phyloP scores from a whole-genome alignment of 2,113 vertebrate species.

The Antennarius striatus region DNA sequence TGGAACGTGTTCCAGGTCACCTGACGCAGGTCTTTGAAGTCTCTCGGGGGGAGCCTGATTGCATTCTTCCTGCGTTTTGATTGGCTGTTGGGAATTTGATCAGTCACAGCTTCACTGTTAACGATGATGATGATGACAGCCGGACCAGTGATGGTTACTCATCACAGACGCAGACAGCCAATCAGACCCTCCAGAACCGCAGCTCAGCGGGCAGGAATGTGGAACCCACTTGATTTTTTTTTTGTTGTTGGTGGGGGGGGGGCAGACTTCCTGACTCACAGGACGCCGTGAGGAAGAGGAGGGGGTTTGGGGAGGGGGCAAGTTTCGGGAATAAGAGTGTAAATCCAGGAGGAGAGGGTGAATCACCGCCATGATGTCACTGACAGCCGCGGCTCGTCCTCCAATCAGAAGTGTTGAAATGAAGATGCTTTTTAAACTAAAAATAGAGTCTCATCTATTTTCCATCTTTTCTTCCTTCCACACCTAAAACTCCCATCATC shows the following conservation, averaged over 20 bases:
- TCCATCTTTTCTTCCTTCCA: too few relatives aligned
- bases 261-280: slow-evolving; percentile 67
- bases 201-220: slow-evolving; percentile 72
- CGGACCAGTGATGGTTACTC: slow-evolving; percentile 17
- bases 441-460: too few relatives aligned
- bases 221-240: slow-evolving; percentile 46
- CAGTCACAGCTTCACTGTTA: neutral
- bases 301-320: neutral
- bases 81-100: slow-evolving; percentile 65
- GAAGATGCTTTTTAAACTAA: too few relatives aligned
- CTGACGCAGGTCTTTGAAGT: slow-evolving; percentile 17
- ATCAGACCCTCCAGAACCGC: slow-evolving; percentile 57
- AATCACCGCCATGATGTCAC: slow-evolving; percentile 45
- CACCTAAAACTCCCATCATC: neutral
- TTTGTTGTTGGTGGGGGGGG: slow-evolving; percentile 36
- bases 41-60: too few relatives aligned
- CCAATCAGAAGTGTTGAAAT: neutral
- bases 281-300: slow-evolving; percentile 55
- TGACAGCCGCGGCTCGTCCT: neutral
- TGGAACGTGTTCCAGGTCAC: slow-evolving; percentile 9
- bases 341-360: slow-evolving; percentile 43
- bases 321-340: slow-evolving; percentile 60
- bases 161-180: neutral
- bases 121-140: slow-evolving; percentile 23
- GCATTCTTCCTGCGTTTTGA: slow-evolving; percentile 53